A percentile compares a stretch with the other conserved stretches of the same genome.
Conservation (phyloP, 2,113 vertebrate species). For the Tricholaema leucomelas region DNA sequence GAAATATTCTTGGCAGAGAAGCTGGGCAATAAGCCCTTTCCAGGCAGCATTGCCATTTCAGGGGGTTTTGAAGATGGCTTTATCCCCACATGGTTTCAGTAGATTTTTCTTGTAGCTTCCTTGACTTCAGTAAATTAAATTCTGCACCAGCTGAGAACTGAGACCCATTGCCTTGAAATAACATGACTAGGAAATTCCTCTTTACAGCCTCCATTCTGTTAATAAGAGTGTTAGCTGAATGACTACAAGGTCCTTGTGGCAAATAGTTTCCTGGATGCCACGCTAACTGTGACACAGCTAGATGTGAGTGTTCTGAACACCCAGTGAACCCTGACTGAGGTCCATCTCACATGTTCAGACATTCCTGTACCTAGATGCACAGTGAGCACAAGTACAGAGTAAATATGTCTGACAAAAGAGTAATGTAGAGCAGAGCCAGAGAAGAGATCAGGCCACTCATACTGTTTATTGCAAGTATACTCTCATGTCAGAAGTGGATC, state of each 20-base stretch:
- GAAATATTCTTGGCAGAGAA: not conserved
- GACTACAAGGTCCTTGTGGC: not conserved
- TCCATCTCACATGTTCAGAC: not conserved
- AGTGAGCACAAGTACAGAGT: not conserved
- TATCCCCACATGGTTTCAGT: not conserved
- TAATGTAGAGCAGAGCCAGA: not conserved
- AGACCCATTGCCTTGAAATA: not conserved
- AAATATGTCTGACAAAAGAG: not conserved
- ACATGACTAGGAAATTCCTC: not conserved
- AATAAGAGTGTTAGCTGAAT: not conserved
- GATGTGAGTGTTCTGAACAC: not conserved
- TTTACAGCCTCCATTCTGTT: not conserved
- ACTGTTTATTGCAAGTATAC: not conserved
- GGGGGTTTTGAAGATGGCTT: not conserved
- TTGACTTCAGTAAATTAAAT: not conserved
- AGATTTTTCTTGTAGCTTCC: not conserved
- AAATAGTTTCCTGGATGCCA: not conserved
- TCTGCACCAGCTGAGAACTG: not conserved
- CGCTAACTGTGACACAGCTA: not conserved
- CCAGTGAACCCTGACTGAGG: not conserved
- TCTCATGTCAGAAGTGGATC: not conserved
- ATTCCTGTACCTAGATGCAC: not conserved
- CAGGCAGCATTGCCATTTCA: not conserved
- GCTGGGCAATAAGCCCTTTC: not conserved
- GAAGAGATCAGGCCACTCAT: fast-evolving